A percentile compares a stretch with the other conserved stretches of the same genome.
These are phyloP conservation scores for Eueides isabella DNA, from an alignment of 1,140 invertebrate species.

Conservation along the genomic window DNA sequence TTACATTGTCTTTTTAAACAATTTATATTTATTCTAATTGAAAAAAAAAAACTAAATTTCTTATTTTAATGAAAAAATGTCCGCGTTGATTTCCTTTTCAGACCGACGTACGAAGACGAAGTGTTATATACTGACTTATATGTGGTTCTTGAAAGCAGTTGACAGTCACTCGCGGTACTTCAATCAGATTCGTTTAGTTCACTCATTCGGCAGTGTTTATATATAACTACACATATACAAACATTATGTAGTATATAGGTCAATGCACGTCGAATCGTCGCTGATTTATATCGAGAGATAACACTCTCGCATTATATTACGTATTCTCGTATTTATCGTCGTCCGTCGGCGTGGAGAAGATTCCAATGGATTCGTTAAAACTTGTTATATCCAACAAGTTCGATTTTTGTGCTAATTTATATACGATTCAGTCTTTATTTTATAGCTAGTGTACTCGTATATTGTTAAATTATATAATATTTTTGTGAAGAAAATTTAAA, in stretches of 20 bases:
- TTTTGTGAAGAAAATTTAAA: too few relatives aligned
- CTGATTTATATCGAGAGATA: conserved; percentile 12
- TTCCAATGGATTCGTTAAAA: not conserved
- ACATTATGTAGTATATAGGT: not conserved
- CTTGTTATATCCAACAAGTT: not conserved
- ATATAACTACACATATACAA: not conserved
- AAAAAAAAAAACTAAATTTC: too few relatives aligned
- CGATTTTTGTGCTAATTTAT: not conserved
- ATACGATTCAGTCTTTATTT: not conserved
- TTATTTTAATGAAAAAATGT: too few relatives aligned
- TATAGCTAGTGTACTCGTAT: too few relatives aligned
- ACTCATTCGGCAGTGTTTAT: not conserved
- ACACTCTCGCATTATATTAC: conserved; percentile 2
- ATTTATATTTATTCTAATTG: too few relatives aligned
- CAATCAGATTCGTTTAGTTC: not conserved
- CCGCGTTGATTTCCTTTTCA: too few relatives aligned
- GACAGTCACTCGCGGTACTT: not conserved
- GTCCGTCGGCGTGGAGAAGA: not conserved
- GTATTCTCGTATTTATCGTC: not conserved
- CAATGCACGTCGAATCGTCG: conserved; percentile 10
- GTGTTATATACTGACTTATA: too few relatives aligned
- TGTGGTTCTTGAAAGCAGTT: not conserved
- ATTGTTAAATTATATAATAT: too few relatives aligned
- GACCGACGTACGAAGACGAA: too few relatives aligned
- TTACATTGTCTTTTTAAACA: too few relatives aligned